Percentiles rank a stretch among this genome's conserved stretches.
These are phyloP conservation scores for Hypothenemus hampei DNA, from an alignment of 1,140 invertebrate genomes.

Conservation along the genomic window DNA sequence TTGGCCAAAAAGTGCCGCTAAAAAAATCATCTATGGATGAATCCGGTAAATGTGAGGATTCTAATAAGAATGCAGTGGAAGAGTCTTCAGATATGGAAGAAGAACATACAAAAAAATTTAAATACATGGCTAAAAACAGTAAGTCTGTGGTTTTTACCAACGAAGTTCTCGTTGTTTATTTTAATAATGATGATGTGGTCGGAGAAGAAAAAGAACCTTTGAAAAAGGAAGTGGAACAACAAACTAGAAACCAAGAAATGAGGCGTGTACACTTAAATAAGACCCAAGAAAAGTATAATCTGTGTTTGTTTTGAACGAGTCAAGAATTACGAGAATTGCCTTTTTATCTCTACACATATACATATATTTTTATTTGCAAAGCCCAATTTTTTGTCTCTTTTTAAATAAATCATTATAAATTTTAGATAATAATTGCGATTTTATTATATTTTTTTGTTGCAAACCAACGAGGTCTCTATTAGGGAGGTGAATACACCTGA, in stretches of 20 bases:
- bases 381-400: too few species aligned
- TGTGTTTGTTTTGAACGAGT: constrained; percentile 31
- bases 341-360: too few species aligned
- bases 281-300: constrained; percentile 33
- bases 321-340: too few species aligned
- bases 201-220: constrained; percentile 39
- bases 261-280: constrained; percentile 34
- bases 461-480: too few species aligned
- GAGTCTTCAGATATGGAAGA: constrained; percentile 23
- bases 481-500: too few species aligned
- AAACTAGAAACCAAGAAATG: constrained; percentile 42
- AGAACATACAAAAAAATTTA: constrained; percentile 24
- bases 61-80: constrained; percentile 5
- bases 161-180: constrained; percentile 40
- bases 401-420: too few species aligned
- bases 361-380: too few species aligned
- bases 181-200: constrained; percentile 37
- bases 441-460: too few species aligned
- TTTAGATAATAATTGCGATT: too few species aligned
- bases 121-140: constrained; percentile 34
- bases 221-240: constrained; percentile 41
- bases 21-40: constrained; percentile 12
- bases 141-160: constrained; percentile 40
- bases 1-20: constrained; percentile 3
- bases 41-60: neutral